Percentiles rank a stretch among this genome's conserved stretches.
phyloP scores from a whole-genome alignment of 2,113 vertebrate genomes.

The Phalacrocorax pelagicus region DNA sequence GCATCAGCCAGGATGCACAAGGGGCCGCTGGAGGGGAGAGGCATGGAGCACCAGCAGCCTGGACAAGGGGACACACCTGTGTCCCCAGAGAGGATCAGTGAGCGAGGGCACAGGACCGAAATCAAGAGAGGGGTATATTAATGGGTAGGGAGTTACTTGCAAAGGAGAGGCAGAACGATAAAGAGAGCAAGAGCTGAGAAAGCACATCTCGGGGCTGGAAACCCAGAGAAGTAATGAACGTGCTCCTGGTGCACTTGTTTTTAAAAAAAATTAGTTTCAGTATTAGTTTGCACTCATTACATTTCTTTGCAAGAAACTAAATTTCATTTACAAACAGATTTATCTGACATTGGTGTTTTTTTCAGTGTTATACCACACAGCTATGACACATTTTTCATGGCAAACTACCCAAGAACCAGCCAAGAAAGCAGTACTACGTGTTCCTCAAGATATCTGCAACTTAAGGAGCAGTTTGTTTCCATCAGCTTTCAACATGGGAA shows the following conservation, averaged over 20 bases:
- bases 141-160: rapidly evolving
- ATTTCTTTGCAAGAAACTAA: not conserved
- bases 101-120: not conserved
- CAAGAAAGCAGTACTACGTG: not conserved
- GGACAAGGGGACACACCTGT: not conserved
- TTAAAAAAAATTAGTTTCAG: not conserved
- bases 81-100: not conserved
- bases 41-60: not conserved
- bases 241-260: not conserved
- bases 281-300: not conserved
- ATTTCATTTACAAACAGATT: not conserved
- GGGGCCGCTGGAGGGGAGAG: not conserved
- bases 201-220: not conserved
- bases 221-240: not conserved
- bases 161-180: not conserved
- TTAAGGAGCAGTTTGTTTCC: constrained; percentile 5
- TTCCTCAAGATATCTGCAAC: not conserved
- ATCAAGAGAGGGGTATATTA: not conserved
- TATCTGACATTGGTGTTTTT: not conserved
- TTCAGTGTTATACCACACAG: not conserved
- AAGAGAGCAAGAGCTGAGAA: not conserved
- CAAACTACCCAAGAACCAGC: not conserved
- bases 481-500: not conserved
- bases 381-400: constrained; percentile 4
- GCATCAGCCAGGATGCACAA: rapidly evolving